Evolutionary conservation across 2,113 vertebrate species (phyloP).

Genomic region (Pavo muticus): DNA sequence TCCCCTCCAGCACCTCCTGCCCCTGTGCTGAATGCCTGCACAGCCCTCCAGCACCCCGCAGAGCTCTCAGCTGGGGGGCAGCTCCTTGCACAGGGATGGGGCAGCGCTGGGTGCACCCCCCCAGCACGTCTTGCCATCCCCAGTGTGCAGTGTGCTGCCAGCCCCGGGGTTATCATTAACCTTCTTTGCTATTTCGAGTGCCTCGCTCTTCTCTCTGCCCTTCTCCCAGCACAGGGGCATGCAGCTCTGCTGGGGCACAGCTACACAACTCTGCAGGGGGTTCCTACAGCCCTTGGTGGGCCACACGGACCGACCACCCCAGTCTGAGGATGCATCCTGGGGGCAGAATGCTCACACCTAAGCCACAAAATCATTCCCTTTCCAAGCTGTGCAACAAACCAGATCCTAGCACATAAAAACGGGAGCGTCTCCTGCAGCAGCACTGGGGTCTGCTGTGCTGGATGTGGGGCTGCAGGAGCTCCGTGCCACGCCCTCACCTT

Average conservation of each 20-base stretch:
- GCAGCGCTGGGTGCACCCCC: background rate
- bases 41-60: background rate
- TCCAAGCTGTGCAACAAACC: background rate
- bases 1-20: background rate
- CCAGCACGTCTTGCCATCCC: background rate
- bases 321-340: rapidly evolving
- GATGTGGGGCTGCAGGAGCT: background rate
- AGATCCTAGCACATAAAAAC: no score
- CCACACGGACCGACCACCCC: rapidly evolving
- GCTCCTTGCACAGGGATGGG: rapidly evolving
- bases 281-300: background rate
- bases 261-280: background rate
- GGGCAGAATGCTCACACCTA: background rate
- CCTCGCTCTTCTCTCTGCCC: background rate
- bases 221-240: background rate
- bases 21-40: background rate
- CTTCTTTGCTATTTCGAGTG: background rate
- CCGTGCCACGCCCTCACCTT: slow-evolving; percentile 84
- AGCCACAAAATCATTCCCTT: background rate
- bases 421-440: no score
- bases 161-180: slow-evolving; percentile 26
- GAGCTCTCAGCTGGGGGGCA: no score
- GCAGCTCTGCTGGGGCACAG: background rate
- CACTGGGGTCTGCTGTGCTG: no score
- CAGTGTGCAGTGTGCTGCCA: background rate